These are phyloP conservation scores for Megamerina dolium DNA, from an alignment of 2,888 invertebrate species.

Conservation along the genomic window DNA sequence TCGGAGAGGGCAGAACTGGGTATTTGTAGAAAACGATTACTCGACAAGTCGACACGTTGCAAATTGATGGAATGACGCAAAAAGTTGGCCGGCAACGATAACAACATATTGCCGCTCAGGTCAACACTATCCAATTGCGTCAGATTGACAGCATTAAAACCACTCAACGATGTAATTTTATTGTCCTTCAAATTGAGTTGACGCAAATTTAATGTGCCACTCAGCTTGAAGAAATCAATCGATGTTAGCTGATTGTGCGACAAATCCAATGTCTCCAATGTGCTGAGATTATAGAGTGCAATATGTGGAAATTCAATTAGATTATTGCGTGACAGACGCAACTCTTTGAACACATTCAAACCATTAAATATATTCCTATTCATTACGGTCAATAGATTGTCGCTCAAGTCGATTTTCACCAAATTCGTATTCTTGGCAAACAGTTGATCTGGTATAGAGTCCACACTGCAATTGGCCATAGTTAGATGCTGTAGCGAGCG, in stretches of 20 bases:
- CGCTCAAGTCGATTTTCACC: constrained; percentile 64
- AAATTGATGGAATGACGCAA: constrained; percentile 66
- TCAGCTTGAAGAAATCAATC: constrained; percentile 71
- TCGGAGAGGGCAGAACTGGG: constrained; percentile 69
- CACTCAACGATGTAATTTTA: constrained; percentile 65
- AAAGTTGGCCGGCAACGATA: constrained; percentile 75
- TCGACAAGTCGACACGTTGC: constrained; percentile 70
- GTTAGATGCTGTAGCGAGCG: constrained; percentile 65
- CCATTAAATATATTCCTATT: constrained; percentile 68
- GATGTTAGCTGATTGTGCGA: constrained; percentile 63
- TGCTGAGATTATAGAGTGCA: constrained; percentile 67
- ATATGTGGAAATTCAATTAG: constrained; percentile 74
- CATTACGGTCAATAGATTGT: constrained; percentile 62
- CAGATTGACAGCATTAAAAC: constrained; percentile 69
- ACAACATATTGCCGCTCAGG: constrained; percentile 67
- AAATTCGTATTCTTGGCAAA: constrained; percentile 75
- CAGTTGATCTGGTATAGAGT: constrained; percentile 61
- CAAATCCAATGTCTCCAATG: constrained; percentile 66
- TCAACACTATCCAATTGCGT: constrained; percentile 69
- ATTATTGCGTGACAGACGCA: constrained; percentile 67
- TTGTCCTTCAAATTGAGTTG: constrained; percentile 71
- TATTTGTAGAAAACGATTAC: constrained; percentile 73
- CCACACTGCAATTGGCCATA: constrained; percentile 62
- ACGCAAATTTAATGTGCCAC: constrained; percentile 67
- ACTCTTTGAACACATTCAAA: constrained; percentile 68